A percentile compares a stretch with the other conserved stretches of the same genome.
These are phyloP conservation scores for Pachymerium ferrugineum DNA, from an alignment of 2,888 invertebrate genomes.

Conservation along the genomic window DNA sequence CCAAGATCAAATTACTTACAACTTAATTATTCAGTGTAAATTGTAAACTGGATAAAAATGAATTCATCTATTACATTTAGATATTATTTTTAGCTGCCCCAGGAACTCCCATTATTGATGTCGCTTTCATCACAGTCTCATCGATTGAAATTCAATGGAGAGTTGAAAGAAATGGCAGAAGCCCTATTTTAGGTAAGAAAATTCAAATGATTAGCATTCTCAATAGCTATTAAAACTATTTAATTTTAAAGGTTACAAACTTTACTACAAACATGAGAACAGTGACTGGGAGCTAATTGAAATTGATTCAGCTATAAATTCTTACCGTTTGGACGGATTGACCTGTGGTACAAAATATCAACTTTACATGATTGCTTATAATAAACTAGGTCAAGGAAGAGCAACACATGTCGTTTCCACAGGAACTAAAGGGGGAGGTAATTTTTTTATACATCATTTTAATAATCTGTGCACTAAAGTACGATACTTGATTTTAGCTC, in stretches of 20 bases:
- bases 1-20: constrained; percentile 84
- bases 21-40: constrained; percentile 74
- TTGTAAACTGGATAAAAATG: no score
- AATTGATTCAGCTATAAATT: constrained; percentile 44
- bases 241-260: constrained; percentile 62
- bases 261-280: constrained; percentile 89
- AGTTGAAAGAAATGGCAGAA: constrained; percentile 30
- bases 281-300: constrained; percentile 88
- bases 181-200: constrained; percentile 29
- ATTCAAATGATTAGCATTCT: no score
- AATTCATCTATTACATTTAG: neutral
- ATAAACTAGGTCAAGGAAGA: constrained; percentile 26
- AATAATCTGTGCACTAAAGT: neutral
- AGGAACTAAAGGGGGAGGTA: constrained; percentile 1
- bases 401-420: neutral
- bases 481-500: neutral
- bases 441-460: neutral
- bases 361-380: neutral
- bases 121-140: constrained; percentile 44
- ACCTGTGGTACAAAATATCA: constrained; percentile 26
- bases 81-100: constrained; percentile 41
- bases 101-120: constrained; percentile 42
- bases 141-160: constrained; percentile 47
- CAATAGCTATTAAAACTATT: neutral
- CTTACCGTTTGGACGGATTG: constrained; percentile 14